Percentiles rank a stretch among this genome's conserved stretches.
Evolutionary conservation across 2,113 vertebrate genomes (phyloP).

Genomic region (Corynorhinus townsendii): DNA sequence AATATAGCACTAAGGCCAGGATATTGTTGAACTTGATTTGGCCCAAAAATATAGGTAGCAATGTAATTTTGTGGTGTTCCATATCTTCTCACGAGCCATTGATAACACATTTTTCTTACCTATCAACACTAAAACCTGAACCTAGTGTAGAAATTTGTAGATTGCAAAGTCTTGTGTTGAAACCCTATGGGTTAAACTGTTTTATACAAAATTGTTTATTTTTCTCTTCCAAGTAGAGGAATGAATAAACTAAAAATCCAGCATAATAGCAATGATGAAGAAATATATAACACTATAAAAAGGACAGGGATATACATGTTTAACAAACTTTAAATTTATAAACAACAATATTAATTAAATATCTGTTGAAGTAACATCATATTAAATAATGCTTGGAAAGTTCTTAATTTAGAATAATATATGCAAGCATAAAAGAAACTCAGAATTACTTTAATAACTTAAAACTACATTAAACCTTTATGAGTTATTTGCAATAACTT

Average conservation of each 20-base stretch:
- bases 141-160: conserved; percentile 37
- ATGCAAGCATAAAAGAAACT: neutral
- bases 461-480: neutral
- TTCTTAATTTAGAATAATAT: neutral
- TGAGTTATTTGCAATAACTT: neutral
- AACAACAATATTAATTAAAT: neutral
- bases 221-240: conserved; percentile 15
- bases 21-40: conserved; percentile 56
- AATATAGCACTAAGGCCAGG: conserved; percentile 43
- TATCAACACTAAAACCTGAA: conserved; percentile 23
- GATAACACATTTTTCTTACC: conserved; percentile 39
- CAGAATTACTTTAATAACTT: neutral
- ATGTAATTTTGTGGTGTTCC: conserved; percentile 54
- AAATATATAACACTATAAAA: neutral
- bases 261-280: neutral
- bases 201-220: conserved; percentile 38
- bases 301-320: neutral
- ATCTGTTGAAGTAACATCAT: neutral
- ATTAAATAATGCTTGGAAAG: neutral
- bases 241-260: neutral
- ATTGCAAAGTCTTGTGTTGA: conserved; percentile 40
- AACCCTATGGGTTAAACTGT: conserved; percentile 27
- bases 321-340: neutral
- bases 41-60: conserved; percentile 37
- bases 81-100: neutral